Evolutionary conservation across 2,113 vertebrate species (phyloP), one percentile per base, ranked within the genome.

Genomic region (Dicrurus megarhynchus): DNA sequence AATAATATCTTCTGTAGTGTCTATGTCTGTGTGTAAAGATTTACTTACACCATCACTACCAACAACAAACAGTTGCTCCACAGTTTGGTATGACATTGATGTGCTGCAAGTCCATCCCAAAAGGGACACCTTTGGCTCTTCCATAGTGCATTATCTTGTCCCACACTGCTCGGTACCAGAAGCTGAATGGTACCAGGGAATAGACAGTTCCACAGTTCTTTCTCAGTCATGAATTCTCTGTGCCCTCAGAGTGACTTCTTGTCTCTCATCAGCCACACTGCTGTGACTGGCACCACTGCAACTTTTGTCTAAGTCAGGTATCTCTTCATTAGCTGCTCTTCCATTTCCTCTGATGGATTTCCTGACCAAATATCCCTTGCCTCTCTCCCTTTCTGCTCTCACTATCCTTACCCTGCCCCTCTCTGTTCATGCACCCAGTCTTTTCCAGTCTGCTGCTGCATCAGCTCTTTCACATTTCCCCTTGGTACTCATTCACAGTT

Each of bases 181-280:
- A 67, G n/a, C 6, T 47, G 68, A 50, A 8, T 5, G 21, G 7
- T 20, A 11, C 12, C 0, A 4, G 47, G 59, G 37, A 81, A 28
- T 0, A 0, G 28, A 30, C 4, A 11, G 13, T 10, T 75, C 79
- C 64, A 4, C 3, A 9, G 7, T 3, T 75, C 53, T 68, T 76
- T 41, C 18, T 67, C 1, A 2, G 28, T 10, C 27, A n/a, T 6
- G 17, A 49, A 7, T 39, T 33, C 50, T 64, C 27, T 55, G 18
- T 24, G 28, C 5, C 3, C 28, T 83, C 53, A 32, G 49, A 56
- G 11, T 28, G 49, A 83, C 20, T 22, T 19, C 1, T 8, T 60
- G 4, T 21, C 13, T 63, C 39, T 65, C 27, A 24, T 5, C 33
- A 78, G 24, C 12, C 42, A 23, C 15, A 12, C 20, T 46, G 13